Evolutionary conservation across 2,888 invertebrate genomes (phyloP).

Genomic region (Tinea semifulvella): DNA sequence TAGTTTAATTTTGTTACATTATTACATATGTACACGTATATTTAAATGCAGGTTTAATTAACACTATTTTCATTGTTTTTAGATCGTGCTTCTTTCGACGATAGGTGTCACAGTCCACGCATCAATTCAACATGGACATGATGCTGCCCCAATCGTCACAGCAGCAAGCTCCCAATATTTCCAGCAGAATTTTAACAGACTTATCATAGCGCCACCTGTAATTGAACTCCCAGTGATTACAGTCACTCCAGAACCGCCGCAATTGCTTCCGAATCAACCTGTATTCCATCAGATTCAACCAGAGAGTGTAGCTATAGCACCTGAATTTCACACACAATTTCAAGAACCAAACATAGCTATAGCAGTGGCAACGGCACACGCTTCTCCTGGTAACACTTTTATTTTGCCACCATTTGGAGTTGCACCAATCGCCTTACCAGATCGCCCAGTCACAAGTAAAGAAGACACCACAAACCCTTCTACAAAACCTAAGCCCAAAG

Average conservation of each 20-base stretch:
- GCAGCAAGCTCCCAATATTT: constrained; percentile 75
- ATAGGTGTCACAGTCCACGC: constrained; percentile 34
- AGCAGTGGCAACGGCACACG: constrained; percentile 52
- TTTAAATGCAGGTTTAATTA: too few species aligned
- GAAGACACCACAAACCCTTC: constrained; percentile 34
- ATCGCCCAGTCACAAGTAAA: constrained; percentile 35
- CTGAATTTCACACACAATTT: too few species aligned
- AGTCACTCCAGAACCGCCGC: constrained; percentile 23
- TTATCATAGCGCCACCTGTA: constrained; percentile 38
- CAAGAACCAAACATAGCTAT: constrained; percentile 50
- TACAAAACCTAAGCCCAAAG: constrained; percentile 25
- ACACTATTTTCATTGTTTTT: too few species aligned
- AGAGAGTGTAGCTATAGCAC: background rate
- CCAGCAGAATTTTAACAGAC: constrained; percentile 69
- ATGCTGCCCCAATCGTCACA: constrained; percentile 64
- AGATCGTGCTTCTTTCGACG: constrained; percentile 34
- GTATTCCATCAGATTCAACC: background rate
- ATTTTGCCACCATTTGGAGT: constrained; percentile 54
- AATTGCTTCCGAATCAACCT: constrained; percentile 23
- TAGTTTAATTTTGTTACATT: too few species aligned
- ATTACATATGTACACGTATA: too few species aligned
- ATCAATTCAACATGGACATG: constrained; percentile 37
- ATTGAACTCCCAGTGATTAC: constrained; percentile 26
- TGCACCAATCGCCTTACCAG: constrained; percentile 43
- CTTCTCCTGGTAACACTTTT: constrained; percentile 53